phyloP scores from a whole-genome alignment of 2,888 invertebrate species.

The Sphecodes monilicornis region DNA sequence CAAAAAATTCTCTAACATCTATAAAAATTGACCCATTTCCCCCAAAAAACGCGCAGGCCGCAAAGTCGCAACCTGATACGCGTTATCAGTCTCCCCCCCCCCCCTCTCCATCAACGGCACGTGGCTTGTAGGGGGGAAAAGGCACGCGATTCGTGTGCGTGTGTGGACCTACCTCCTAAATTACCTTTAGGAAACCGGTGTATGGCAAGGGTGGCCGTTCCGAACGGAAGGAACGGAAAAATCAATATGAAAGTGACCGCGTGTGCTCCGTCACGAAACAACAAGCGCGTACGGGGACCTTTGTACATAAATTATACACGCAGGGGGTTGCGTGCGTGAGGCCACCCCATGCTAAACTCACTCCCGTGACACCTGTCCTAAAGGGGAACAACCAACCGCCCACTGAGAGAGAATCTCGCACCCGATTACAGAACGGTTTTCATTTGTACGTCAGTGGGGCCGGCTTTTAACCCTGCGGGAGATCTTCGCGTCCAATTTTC shows the following conservation, averaged over 20 bases:
- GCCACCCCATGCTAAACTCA: not conserved
- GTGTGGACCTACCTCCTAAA: conserved; percentile 9
- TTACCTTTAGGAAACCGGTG: conserved; percentile 6
- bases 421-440: not conserved
- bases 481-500: not conserved
- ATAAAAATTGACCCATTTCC: not conserved
- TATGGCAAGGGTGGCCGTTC: conserved; percentile 5
- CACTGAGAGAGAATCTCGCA: not conserved
- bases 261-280: conserved; percentile 40
- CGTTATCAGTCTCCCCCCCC: not conserved
- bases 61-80: not conserved
- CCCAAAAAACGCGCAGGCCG: not conserved
- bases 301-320: conserved; percentile 37
- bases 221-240: conserved; percentile 31
- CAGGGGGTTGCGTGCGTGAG: conserved; percentile 8
- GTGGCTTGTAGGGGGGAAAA: not conserved
- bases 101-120: not conserved
- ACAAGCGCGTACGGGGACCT: not conserved
- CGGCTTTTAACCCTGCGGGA: not conserved
- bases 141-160: not conserved
- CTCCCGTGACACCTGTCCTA: conserved; percentile 7
- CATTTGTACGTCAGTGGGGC: not conserved
- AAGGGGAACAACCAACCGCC: conserved; percentile 1
- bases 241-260: conserved; percentile 69
- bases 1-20: not conserved